Evolutionary conservation across 2,113 vertebrate species (phyloP).

Genomic region (Canis aureus): DNA sequence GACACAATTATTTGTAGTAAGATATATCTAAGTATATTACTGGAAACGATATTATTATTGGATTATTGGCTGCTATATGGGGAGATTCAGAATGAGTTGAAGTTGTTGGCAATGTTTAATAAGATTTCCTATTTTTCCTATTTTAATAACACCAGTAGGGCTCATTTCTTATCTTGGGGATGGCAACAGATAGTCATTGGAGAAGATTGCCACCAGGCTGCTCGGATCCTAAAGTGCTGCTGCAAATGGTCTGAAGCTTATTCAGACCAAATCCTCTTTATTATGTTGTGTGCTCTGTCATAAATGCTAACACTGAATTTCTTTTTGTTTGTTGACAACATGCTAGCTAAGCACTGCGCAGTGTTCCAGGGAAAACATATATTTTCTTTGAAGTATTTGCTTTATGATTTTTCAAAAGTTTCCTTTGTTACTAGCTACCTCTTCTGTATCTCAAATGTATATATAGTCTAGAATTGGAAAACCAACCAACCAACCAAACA

Average conservation of each 20-base stretch:
- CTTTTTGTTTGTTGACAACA: conserved; percentile 61
- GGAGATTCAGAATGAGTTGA: conserved; percentile 79
- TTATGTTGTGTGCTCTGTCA: conserved; percentile 4
- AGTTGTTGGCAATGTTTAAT: conserved; percentile 81
- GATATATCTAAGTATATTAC: conserved; percentile 80
- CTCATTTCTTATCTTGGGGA: conserved; percentile 62
- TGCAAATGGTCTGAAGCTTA: neutral
- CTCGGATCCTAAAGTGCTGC: neutral
- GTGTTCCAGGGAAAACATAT: conserved; percentile 34
- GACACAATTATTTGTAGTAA: conserved; percentile 70
- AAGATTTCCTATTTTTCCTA: conserved; percentile 82
- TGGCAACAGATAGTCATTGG: conserved; percentile 14
- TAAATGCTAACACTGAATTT: conserved; percentile 56
- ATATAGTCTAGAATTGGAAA: neutral
- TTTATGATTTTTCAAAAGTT: conserved; percentile 51
- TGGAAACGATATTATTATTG: conserved; percentile 76
- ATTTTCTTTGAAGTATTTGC: conserved; percentile 50
- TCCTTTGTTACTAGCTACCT: neutral
- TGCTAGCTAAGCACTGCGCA: conserved; percentile 14
- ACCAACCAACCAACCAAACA: neutral
- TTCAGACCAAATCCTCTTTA: conserved; percentile 56
- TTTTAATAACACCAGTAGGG: conserved; percentile 69
- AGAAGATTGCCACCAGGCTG: neutral
- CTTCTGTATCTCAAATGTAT: neutral
- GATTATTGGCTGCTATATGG: conserved; percentile 71